Evolutionary conservation across 1,140 invertebrate genomes (phyloP).

Genomic region (Pteromalus puparum): DNA sequence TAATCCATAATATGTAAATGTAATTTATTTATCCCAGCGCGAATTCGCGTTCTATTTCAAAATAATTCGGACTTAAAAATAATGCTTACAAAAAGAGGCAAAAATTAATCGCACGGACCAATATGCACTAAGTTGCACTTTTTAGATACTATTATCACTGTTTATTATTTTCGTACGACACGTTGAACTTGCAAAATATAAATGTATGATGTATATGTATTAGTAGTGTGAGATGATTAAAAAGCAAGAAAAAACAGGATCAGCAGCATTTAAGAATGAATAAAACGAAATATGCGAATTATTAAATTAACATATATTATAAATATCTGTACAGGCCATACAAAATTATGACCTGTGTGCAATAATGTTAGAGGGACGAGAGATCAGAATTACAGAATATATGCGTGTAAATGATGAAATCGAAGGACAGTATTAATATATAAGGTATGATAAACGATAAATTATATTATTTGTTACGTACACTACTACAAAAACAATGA

Average conservation of each 20-base stretch:
- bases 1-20: background rate
- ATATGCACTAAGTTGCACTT: conserved; percentile 56
- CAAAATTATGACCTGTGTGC: background rate
- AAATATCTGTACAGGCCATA: background rate
- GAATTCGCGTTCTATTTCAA: background rate
- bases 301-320: background rate
- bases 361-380: background rate
- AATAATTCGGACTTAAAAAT: background rate
- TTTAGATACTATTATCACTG: conserved; percentile 18
- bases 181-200: background rate
- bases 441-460: background rate
- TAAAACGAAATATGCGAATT: background rate
- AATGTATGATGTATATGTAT: background rate
- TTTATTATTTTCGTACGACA: conserved; percentile 12
- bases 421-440: background rate
- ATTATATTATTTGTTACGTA: conserved; percentile 1
- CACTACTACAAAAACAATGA: background rate
- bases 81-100: background rate
- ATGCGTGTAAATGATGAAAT: background rate
- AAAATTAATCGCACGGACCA: conserved; percentile 56
- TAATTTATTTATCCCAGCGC: background rate
- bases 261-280: conserved; percentile 3
- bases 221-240: background rate
- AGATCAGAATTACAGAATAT: background rate
- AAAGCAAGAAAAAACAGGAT: background rate